phyloP scores from a whole-genome alignment of 2,888 invertebrate species.

The Pachycephus smyrnensis region DNA sequence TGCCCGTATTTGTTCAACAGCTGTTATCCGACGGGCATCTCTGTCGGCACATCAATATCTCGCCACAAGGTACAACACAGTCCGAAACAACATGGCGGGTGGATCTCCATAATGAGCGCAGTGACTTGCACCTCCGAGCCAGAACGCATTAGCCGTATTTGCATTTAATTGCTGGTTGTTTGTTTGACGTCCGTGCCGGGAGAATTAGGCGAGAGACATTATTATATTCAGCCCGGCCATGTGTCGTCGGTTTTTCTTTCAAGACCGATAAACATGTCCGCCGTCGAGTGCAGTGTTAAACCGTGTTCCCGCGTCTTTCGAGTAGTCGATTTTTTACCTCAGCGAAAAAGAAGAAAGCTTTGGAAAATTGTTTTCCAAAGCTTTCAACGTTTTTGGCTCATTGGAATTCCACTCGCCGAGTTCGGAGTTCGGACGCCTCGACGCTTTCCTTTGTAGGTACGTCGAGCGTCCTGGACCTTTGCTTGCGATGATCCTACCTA shows the following conservation, averaged over 20 bases:
- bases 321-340: background rate
- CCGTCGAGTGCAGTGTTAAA: background rate
- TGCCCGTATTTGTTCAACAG: constrained; percentile 30
- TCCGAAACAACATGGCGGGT: constrained; percentile 57
- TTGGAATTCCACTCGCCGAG: constrained; percentile 16
- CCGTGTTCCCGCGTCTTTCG: background rate
- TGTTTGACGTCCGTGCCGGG: constrained; percentile 60
- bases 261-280: background rate
- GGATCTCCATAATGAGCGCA: constrained; percentile 61
- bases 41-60: constrained; percentile 46
- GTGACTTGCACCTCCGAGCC: constrained; percentile 62
- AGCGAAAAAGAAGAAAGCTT: background rate
- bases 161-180: constrained; percentile 66
- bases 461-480: constrained; percentile 5
- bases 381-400: constrained; percentile 9
- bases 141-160: constrained; percentile 65
- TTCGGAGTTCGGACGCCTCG: background rate
- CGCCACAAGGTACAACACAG: constrained; percentile 34
- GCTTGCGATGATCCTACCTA: constrained; percentile 15
- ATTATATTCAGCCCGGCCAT: constrained; percentile 17
- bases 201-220: constrained; percentile 42
- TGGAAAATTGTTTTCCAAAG: constrained; percentile 4
- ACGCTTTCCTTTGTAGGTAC: constrained; percentile 3
- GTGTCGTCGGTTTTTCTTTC: constrained; percentile 9
- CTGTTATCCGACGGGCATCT: constrained; percentile 30